A percentile compares a stretch with the other conserved stretches of the same genome.
Conservation (phyloP, 2,797 vertebrate genomes). For the Eulemur albifrons region DNA sequence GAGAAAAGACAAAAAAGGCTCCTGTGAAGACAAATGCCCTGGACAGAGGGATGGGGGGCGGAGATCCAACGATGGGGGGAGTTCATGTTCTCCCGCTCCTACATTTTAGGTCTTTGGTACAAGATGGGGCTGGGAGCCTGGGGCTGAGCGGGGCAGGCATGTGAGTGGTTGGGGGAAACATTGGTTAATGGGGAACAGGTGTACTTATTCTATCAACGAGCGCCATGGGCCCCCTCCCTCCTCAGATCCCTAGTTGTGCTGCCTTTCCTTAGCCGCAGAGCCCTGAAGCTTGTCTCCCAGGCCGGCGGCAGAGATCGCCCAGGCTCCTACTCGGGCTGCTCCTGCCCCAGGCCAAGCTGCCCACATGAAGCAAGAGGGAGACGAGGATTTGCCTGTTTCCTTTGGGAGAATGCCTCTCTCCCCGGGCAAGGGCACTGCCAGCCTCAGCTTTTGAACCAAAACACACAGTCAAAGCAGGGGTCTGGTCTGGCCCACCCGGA, state of each 20-base stretch:
- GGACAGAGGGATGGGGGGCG: background rate
- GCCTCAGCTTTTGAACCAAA: background rate
- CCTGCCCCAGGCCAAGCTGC: background rate
- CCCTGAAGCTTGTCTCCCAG: background rate
- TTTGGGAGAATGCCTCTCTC: background rate
- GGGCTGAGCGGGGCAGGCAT: background rate
- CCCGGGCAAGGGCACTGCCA: too few species aligned
- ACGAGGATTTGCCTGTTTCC: background rate
- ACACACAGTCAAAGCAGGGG: background rate
- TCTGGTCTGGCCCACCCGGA: background rate
- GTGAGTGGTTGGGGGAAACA: rapidly evolving
- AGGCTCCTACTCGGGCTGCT: rapidly evolving
- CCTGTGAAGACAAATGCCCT: background rate
- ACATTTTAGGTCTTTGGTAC: background rate
- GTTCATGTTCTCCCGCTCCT: rapidly evolving
- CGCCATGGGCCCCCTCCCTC: background rate
- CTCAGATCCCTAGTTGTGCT: background rate
- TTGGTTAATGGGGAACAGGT: background rate
- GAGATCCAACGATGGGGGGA: background rate
- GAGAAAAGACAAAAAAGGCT: background rate
- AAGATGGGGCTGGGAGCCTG: background rate
- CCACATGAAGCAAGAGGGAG: background rate
- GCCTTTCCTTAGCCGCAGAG: background rate
- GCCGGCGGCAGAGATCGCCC: background rate
- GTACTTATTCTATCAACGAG: background rate